phyloP scores from a whole-genome alignment of 2,113 vertebrate species.

The Cryptomyrus ogoouensis region DNA sequence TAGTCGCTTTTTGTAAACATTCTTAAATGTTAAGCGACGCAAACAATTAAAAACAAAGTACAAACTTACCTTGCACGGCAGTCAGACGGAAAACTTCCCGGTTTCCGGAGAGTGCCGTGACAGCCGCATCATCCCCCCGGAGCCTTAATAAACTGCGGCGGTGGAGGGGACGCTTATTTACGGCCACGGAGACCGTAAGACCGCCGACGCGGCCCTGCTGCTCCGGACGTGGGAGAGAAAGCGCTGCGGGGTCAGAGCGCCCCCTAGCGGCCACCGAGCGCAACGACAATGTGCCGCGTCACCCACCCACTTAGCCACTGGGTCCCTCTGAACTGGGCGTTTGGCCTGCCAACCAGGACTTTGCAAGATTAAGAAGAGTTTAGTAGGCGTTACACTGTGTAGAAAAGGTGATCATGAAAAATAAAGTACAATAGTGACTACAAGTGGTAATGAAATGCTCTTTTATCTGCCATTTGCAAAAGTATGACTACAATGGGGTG shows the following conservation, averaged over 20 bases:
- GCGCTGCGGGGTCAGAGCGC: background rate
- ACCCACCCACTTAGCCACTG: background rate
- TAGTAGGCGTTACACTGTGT: background rate
- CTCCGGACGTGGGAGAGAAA: background rate
- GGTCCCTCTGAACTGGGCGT: background rate
- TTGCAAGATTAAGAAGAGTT: background rate
- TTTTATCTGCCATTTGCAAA: background rate
- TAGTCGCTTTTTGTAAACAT: background rate
- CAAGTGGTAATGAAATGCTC: background rate
- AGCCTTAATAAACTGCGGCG: background rate
- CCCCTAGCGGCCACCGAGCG: slow-evolving; percentile 27
- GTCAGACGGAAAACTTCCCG: background rate
- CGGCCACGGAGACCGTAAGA: background rate
- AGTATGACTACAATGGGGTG: background rate
- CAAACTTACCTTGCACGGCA: background rate
- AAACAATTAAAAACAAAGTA: background rate
- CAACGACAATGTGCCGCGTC: background rate
- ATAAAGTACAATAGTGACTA: background rate
- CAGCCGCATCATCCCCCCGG: background rate
- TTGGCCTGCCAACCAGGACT: background rate
- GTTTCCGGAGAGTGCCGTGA: background rate
- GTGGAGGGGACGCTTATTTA: background rate
- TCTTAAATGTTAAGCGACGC: background rate
- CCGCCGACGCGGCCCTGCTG: slow-evolving; percentile 29
- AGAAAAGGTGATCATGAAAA: background rate